These are phyloP conservation scores for Melieria picta DNA, from an alignment of 2,888 invertebrate genomes.

Conservation along the genomic window DNA sequence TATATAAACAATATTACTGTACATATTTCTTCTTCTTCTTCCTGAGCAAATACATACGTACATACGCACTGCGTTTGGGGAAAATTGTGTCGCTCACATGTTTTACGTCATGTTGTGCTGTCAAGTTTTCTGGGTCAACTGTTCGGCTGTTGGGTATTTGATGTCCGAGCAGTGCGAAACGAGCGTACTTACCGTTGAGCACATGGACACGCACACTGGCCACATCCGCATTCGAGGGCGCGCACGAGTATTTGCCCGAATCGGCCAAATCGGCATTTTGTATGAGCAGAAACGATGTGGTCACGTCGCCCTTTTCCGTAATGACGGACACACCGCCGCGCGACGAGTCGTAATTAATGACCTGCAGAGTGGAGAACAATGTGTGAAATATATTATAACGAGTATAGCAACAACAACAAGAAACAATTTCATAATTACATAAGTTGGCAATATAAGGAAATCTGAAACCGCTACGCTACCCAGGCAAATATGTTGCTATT, in stretches of 20 bases:
- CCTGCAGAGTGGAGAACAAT: conserved; percentile 67
- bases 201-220: conserved; percentile 83
- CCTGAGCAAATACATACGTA: neutral
- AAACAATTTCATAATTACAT: neutral
- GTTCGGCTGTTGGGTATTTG: too few species aligned
- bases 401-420: neutral
- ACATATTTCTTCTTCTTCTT: too few species aligned
- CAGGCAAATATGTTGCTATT: too few species aligned
- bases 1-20: too few species aligned
- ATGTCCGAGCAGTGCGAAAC: too few species aligned
- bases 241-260: conserved; percentile 83
- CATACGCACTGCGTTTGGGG: neutral
- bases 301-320: conserved; percentile 83
- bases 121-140: too few species aligned
- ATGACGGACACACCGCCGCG: conserved; percentile 83
- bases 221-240: conserved; percentile 82
- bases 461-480: neutral
- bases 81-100: too few species aligned
- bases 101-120: too few species aligned
- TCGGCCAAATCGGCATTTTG: conserved; percentile 79
- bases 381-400: neutral
- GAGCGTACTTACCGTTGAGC: conserved; percentile 76
- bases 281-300: conserved; percentile 81
- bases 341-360: conserved; percentile 82
- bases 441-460: neutral